These are phyloP conservation scores for Ameiurus melas DNA, from an alignment of 2,113 vertebrate species.

Conservation along the genomic window DNA sequence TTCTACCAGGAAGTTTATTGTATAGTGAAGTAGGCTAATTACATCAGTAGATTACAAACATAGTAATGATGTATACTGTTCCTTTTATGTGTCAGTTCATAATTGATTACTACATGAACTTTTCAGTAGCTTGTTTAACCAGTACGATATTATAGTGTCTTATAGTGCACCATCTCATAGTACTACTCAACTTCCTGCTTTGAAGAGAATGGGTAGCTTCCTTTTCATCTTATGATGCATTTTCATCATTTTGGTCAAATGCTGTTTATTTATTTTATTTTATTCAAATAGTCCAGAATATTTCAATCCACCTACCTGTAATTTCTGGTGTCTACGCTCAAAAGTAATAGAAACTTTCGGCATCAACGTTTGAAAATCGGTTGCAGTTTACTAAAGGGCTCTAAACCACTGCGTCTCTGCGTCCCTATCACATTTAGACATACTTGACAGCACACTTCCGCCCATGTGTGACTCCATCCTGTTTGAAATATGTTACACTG, in stretches of 20 bases:
- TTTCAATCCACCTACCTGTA: constrained; percentile 32
- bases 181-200: constrained; percentile 19
- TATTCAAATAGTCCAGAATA: background rate
- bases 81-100: background rate
- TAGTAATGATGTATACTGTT: background rate
- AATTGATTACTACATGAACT: background rate
- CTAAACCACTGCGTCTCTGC: constrained; percentile 43
- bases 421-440: constrained; percentile 56
- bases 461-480: constrained; percentile 57
- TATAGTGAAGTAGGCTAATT: background rate
- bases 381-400: background rate
- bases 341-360: background rate
- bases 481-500: constrained; percentile 27
- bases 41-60: background rate
- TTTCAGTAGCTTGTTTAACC: background rate
- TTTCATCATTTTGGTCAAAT: background rate
- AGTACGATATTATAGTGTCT: background rate
- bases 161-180: background rate
- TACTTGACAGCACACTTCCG: constrained; percentile 65
- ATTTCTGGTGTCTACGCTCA: background rate
- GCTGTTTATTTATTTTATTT: background rate
- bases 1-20: background rate
- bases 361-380: background rate
- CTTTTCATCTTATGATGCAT: background rate
- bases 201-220: background rate